Evolutionary conservation across 2,113 vertebrate genomes (phyloP), one percentile per base, ranked within the genome.

Genomic region (Ptychochromis oligacanthus): DNA sequence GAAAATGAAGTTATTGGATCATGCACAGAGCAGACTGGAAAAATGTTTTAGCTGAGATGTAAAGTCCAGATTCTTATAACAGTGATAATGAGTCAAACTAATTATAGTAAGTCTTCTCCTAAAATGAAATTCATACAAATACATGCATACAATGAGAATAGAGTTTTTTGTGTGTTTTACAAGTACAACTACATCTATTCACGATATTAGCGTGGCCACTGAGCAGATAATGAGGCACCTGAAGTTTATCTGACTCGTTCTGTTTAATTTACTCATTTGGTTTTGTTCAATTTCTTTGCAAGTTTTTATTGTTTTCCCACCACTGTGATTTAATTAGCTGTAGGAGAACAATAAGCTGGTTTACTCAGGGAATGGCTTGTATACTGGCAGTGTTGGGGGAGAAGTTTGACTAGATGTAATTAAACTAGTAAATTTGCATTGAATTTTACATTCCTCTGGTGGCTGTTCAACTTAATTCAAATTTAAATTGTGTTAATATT

Each of bases 351-450:
- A 74, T 10, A 70, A 60, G 76, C 72, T 65, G 79, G 79, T 82
- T 84, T 13, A 34, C 52, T 77, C 31, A 10, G 49, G 58, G n/a
- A 75, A n/a, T 28, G 24, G 65, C 76, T 83, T 82, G 22, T 43
- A 20, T 18, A 49, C 64, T 70, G 59, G 64, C 34, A 40, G 59
- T 58, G 80, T 26, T 84, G 28, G 56, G 81, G 88, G 87, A 92
- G 52, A 52, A 55, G 74, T 90, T 88, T 76, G 28, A 81, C 75
- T 40, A 59, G 38, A 87, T 90, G 87, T 87, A 93, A 92, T 93
- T 88, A 89, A 93, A 88, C 75, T 77, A 80, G 77, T 83, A 88
- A 81, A 92, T 92, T 87, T 90, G 85, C 81, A 86, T 83, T 70
- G 17, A 31, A 88, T 87, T 87, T 83, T 74, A 81, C 72, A 77